Evolutionary conservation across 2,113 vertebrate species (phyloP).

Genomic region (Pycnonotus jocosus): DNA sequence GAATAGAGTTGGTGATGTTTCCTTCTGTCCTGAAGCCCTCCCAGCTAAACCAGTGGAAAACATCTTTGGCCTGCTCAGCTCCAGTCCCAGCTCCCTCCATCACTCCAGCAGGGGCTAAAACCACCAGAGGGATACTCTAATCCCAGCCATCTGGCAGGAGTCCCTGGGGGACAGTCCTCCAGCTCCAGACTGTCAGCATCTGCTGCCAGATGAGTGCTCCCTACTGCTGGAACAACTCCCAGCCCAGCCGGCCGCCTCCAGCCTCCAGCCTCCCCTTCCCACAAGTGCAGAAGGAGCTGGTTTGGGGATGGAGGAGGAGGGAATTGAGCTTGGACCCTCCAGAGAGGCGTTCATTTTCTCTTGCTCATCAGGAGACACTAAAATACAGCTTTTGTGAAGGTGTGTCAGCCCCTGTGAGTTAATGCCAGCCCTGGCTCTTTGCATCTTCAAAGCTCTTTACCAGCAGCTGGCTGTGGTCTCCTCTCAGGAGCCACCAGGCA

Average conservation of each 20-base stretch:
- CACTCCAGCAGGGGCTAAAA: neutral
- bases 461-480: rapidly evolving
- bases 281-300: neutral
- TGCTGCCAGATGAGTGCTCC: neutral
- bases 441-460: neutral
- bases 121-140: neutral
- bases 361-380: neutral
- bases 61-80: neutral
- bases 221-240: neutral
- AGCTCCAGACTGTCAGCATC: neutral
- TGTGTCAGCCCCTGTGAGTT: neutral
- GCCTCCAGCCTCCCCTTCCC: neutral
- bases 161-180: neutral
- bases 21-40: neutral
- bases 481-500: neutral
- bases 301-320: neutral
- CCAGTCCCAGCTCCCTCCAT: neutral
- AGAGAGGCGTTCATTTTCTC: neutral
- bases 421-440: neutral
- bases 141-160: neutral
- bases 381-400: neutral
- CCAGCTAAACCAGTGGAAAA: neutral
- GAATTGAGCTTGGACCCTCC: neutral
- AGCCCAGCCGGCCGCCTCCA: rapidly evolving
- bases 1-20: neutral